Conservation (phyloP, 2,888 invertebrate genomes). For the Melanophora roralis region DNA sequence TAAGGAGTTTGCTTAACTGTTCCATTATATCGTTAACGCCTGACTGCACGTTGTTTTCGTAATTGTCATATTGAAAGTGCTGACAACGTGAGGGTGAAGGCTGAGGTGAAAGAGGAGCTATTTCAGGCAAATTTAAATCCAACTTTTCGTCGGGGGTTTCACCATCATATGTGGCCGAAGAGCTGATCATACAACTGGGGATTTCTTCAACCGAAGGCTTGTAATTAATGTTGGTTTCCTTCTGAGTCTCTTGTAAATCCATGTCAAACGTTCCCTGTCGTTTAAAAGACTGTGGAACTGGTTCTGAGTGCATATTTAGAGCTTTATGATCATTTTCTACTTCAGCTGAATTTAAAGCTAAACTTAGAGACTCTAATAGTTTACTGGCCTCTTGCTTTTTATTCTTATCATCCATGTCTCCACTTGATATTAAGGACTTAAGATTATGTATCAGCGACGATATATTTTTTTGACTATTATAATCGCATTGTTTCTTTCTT, state of each 20-base stretch:
- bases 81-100: background rate
- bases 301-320: background rate
- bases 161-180: constrained; percentile 63
- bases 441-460: constrained; percentile 64
- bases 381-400: constrained; percentile 65
- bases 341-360: constrained; percentile 50
- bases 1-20: constrained; percentile 67
- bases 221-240: background rate
- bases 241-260: constrained; percentile 61
- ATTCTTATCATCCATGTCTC: constrained; percentile 53
- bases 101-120: constrained; percentile 42
- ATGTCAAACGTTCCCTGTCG: constrained; percentile 70
- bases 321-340: background rate
- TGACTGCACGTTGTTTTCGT: constrained; percentile 36
- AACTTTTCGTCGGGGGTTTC: constrained; percentile 60
- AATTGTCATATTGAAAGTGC: background rate
- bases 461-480: constrained; percentile 64
- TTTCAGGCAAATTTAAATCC: constrained; percentile 59
- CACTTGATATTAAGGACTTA: constrained; percentile 64
- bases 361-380: constrained; percentile 66
- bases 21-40: constrained; percentile 68
- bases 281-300: constrained; percentile 63
- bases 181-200: constrained; percentile 61
- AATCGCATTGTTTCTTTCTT: constrained; percentile 53
- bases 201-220: constrained; percentile 35